These are phyloP conservation scores for Callitettix versicolor DNA, from an alignment of 1,140 invertebrate genomes.

Conservation along the genomic window DNA sequence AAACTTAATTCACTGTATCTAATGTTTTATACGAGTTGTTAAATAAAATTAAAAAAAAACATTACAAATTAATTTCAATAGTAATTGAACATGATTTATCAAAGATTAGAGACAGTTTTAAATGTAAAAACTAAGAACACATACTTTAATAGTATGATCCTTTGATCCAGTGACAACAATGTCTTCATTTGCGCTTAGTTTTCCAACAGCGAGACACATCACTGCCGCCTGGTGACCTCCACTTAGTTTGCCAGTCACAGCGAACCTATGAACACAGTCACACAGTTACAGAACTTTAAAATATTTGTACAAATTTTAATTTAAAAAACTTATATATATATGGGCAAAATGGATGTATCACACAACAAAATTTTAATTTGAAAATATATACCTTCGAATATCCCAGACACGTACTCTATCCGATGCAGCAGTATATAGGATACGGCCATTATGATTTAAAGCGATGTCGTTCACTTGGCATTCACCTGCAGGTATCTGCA, in stretches of 20 bases:
- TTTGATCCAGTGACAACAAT: conserved; percentile 75
- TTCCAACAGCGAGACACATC: conserved; percentile 63
- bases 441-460: conserved; percentile 43
- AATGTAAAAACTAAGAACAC: too few species aligned
- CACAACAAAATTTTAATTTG: too few species aligned
- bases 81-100: too few species aligned
- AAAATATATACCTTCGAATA: conserved; percentile 49
- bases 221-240: conserved; percentile 80
- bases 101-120: too few species aligned
- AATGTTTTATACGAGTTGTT: too few species aligned
- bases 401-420: conserved; percentile 79
- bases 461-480: conserved; percentile 58
- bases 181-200: conserved; percentile 40
- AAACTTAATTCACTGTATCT: too few species aligned
- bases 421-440: conserved; percentile 63
- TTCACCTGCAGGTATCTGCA: conserved; percentile 49
- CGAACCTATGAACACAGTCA: conserved; percentile 38
- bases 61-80: too few species aligned
- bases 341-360: too few species aligned
- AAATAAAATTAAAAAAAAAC: too few species aligned
- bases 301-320: background rate
- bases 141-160: conserved; percentile 63
- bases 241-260: conserved; percentile 59
- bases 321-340: background rate
- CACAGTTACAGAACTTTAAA: background rate